Evolutionary conservation across 2,888 invertebrate genomes (phyloP).

Genomic region (Hipparchia sbordonii): DNA sequence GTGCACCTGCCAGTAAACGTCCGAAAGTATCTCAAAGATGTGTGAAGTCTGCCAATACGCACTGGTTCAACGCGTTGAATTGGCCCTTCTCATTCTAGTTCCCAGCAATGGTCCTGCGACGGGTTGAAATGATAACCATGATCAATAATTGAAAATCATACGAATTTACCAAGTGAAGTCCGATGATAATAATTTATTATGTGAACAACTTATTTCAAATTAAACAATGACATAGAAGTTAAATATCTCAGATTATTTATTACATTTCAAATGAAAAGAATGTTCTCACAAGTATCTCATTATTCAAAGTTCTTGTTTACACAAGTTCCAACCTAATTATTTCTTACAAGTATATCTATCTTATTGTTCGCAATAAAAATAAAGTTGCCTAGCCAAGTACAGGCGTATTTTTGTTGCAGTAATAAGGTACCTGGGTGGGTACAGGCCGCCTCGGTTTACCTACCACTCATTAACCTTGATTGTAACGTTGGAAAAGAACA

Average conservation of each 20-base stretch:
- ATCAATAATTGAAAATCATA: too few relatives aligned
- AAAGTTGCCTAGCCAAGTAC: constrained; percentile 7
- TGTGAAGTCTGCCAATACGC: too few relatives aligned
- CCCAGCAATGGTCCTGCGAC: too few relatives aligned
- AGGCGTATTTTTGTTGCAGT: constrained; percentile 5
- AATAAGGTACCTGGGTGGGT: not conserved
- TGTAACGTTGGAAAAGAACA: constrained; percentile 27
- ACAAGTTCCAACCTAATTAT: constrained; percentile 6
- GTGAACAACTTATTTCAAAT: not conserved
- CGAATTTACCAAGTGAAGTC: too few relatives aligned
- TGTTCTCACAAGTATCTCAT: not conserved
- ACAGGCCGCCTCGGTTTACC: constrained; percentile 6
- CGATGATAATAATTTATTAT: not conserved
- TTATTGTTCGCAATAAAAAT: constrained; percentile 9
- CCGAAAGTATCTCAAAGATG: too few relatives aligned
- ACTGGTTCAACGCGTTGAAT: too few relatives aligned
- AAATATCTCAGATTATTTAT: not conserved
- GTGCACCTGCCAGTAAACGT: too few relatives aligned
- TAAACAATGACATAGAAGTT: not conserved
- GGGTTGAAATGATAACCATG: too few relatives aligned
- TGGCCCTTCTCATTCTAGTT: too few relatives aligned
- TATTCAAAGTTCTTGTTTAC: not conserved
- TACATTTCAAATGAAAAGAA: not conserved
- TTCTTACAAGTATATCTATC: constrained; percentile 1
- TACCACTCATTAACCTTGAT: constrained; percentile 21